Percentiles rank a stretch among this genome's conserved stretches.
Evolutionary conservation across 2,888 invertebrate species (phyloP).

Genomic region (Tachina fera): DNA sequence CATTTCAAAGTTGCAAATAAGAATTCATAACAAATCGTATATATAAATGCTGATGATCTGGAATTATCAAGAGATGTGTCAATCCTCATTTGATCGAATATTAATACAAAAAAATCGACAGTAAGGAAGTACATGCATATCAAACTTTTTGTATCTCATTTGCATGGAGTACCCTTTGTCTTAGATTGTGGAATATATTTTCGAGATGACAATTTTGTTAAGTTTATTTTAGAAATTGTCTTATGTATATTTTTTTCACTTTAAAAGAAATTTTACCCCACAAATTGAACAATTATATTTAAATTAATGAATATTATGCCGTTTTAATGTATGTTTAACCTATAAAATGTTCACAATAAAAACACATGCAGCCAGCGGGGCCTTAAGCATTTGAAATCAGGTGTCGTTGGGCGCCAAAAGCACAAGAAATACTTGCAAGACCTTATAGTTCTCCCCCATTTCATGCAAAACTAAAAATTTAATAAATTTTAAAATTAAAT

Average conservation of each 20-base stretch:
- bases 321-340: constrained; percentile 31
- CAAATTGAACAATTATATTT: constrained; percentile 30
- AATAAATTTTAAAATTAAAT: constrained; percentile 54
- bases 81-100: too few species aligned
- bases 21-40: too few species aligned
- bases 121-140: too few species aligned
- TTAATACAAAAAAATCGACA: too few species aligned
- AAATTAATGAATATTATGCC: constrained; percentile 44
- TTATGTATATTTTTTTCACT: background rate
- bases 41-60: too few species aligned
- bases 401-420: constrained; percentile 58
- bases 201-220: constrained; percentile 18
- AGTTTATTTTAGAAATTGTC: background rate
- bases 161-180: constrained; percentile 2
- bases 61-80: too few species aligned
- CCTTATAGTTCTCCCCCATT: constrained; percentile 28
- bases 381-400: constrained; percentile 32
- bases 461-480: constrained; percentile 42
- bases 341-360: background rate
- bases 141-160: too few species aligned
- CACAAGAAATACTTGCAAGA: background rate
- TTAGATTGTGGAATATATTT: constrained; percentile 38
- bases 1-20: too few species aligned
- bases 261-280: background rate
- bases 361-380: background rate